Conservation (phyloP, 2,797 vertebrate genomes). For the Siniperca undulata region DNA sequence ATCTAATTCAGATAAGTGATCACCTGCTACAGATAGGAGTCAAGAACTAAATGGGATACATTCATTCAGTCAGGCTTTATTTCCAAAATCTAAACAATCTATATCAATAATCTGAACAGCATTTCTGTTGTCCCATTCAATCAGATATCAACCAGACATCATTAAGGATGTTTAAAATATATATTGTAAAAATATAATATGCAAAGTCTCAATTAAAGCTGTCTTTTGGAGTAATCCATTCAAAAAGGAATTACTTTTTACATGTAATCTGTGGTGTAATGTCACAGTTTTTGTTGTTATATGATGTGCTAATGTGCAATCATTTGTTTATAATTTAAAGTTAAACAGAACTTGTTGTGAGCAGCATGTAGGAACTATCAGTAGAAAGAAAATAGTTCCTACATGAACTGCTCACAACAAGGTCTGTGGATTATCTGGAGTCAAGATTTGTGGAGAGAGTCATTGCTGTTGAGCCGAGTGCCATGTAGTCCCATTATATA, state of each 20-base stretch:
- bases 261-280: not conserved
- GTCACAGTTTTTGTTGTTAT: not conserved
- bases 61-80: not conserved
- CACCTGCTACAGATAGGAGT: constrained; percentile 24
- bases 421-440: no score
- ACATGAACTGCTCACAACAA: no score
- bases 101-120: not conserved
- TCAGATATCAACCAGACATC: not conserved
- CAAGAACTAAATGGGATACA: not conserved
- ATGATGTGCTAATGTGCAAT: not conserved
- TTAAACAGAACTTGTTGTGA: not conserved
- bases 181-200: not conserved
- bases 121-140: not conserved
- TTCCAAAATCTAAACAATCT: not conserved
- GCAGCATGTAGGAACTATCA: no score
- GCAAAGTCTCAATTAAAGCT: not conserved
- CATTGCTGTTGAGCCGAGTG: no score
- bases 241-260: not conserved
- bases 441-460: no score
- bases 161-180: not conserved
- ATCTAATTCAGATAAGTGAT: constrained; percentile 39
- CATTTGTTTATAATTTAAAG: not conserved
- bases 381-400: no score
- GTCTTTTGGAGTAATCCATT: not conserved
- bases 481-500: no score